Conservation (phyloP, 1,140 invertebrate genomes). For the Argopecten irradians region DNA sequence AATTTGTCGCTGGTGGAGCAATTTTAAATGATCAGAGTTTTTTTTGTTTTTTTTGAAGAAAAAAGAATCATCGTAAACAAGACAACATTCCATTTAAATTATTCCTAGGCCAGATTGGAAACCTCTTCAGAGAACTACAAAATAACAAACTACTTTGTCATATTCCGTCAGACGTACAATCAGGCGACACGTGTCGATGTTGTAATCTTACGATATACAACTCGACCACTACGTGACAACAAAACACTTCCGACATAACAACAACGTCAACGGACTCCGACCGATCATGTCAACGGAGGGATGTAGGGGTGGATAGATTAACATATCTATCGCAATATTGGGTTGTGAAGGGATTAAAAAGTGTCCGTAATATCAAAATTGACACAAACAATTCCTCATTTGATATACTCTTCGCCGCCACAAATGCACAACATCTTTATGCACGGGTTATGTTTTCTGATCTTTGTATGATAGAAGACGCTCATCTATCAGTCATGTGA, state of each 20-base stretch:
- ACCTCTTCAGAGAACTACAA: not conserved
- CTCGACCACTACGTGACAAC: not conserved
- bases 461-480: not conserved
- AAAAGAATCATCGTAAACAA: too few relatives aligned
- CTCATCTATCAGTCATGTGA: not conserved
- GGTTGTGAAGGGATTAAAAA: conserved; percentile 9
- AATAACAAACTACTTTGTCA: not conserved
- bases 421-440: not conserved
- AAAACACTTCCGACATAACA: not conserved
- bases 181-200: not conserved
- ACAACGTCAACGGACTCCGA: not conserved
- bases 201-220: not conserved
- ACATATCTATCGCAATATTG: conserved; percentile 17
- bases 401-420: not conserved
- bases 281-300: not conserved
- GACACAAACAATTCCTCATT: not conserved
- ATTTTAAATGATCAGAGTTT: too few relatives aligned
- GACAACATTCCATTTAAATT: not conserved
- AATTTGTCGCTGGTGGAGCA: too few relatives aligned
- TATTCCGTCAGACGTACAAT: not conserved
- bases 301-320: not conserved
- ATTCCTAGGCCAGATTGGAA: not conserved
- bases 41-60: too few relatives aligned
- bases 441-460: not conserved
- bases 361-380: conserved; percentile 7